Base-by-base conservation (phyloP, 2,113 vertebrate genomes). In the Cepphus grylle region DNA sequence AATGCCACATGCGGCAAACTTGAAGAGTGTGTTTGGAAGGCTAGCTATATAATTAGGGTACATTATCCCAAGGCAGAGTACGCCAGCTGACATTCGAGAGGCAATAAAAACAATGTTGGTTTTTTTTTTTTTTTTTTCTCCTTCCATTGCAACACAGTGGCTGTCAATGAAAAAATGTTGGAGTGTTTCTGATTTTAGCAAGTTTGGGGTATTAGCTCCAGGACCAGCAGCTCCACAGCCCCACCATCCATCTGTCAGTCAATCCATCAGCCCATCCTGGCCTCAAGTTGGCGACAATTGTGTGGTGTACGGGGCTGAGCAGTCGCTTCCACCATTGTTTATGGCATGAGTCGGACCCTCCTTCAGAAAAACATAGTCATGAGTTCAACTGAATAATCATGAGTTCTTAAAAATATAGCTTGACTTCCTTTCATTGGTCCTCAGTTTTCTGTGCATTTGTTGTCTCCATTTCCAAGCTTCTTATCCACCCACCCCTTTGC, bases 1-100 rank as follows among this genome's bases (percentile, higher is more conserved):
- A 97, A 96, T 97, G 97, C 97, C 96, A 92, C 95, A 95, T 96
- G 97, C 78, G 67, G 90, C 95, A 92, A 91, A 62, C 92, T 58
- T 76, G 40, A 9, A 3, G 92, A 94, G 74, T 98, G 98, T 98
- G 98, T 98, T 97, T 96, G 86, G 96, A 95, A 96, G 96, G 84
- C 97, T 73, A 56, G 85, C 95, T 88, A 40, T 91, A 16, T 96
- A 97, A 98, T 98, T 98, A 98, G 50, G 81, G 92, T 83, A 4
- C 81, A 65, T 98, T 98, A 98, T 97, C 93, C 92, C 74, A 91
- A 91, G 91, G 91, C 49, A 86, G 91, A 95, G 78, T n/a, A n/a
- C 80, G 96, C 97, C 98, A 97, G 97, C 97, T 98, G 98, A 98
- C 90, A 74, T 97, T 96, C 93, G 89, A 97, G 96, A 96, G 94